Evolutionary conservation across 64 coral and sea anemone species (phyloP), one percentile per base, ranked within the genome.

Genomic region (Acropora yongei): DNA sequence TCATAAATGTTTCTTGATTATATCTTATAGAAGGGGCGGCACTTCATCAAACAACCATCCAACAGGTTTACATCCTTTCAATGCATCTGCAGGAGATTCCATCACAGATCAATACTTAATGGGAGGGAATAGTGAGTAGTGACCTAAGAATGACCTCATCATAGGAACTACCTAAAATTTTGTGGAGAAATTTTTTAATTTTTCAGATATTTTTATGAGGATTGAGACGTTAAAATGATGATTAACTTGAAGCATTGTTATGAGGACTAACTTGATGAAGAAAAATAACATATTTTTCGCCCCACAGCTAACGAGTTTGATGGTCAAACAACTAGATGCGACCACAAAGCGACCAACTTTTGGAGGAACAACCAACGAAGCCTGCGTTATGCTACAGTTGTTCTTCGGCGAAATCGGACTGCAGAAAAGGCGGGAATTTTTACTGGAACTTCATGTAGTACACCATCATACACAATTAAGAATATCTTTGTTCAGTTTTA

Each of bases 401-500:
- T 87, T 20, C 86, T 96, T 40, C 72, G 95, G 18, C 66, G 95
- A 41, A 80, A 90, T n/a, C 14, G 63, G 17, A 48, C 66, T 5
- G 81, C 87, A 91, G 47, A 60, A 48, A 60, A 90, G 18, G 95
- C 91, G 78, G 91, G 91, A 53, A 96, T 96, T 81, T 78, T 83
- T 65, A 96, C 95, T 12, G 91, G 87, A 45, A 96, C 95, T 8
- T 93, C 95, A 39, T 96, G 95, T 87, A 87, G 91, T 6, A 89
- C 8, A 2, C 95, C 95, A 17, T 67, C 75, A 10, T 96, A 90
- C 77, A 78, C 90, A 51, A 93, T 96, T 17, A 90, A 87, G 82
- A 88, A 96, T n/a, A 90, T 96, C 4, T 93, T 44, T 4, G 81
- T 86, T 2, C 13, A 46, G 12, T 44, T 83, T 45, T 66, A 63